Base-by-base conservation (phyloP, 2,888 invertebrate species). In the Quadriops clusia region DNA sequence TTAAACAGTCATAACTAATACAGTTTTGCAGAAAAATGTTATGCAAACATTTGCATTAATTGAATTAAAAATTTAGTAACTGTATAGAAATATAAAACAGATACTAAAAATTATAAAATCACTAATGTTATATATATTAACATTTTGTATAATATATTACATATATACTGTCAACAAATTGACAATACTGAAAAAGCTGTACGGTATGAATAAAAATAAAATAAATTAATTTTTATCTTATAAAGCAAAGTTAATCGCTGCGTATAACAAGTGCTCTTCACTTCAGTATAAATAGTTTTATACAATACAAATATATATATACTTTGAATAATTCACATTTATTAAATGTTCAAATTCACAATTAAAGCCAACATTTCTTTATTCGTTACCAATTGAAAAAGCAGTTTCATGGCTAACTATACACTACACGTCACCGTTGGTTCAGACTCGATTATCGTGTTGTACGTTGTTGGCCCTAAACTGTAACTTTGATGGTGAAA, bases 241-340 rank as follows among this genome's bases (percentile, higher is more conserved):
- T n/a, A n/a, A n/a, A 53, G 51, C 49, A 41, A 54, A 56, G 53
- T 25, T 26, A 34, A 37, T 18, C 7, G 7, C 54, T 56, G 56
- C 56, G 45, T 54, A 56, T 56, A 57, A 57, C 56, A 50, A 53
- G 54, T 54, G 55, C 53, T 49, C 16, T 29, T 18, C 47, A 47
- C 44, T 46, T 44, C 40, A 41, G 41, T 44, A 44, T 45, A 41
- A 47, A 41, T 35, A 44, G 38, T 34, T 43, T 33, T 44, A 47
- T 49, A 45, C 45, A 47, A 41, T 35, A 38, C 40, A 43, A 20
- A 29, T 41, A 43, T 42, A 46, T 40, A 46, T 34, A 30, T 38
- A 47, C 44, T 35, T 38, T 31, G 34, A 33, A 39, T 36, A 40
- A 38, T 38, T 38, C 42, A 39, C 45, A 42, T 45, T 43, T 36